These are phyloP conservation scores for Knipowitschia caucasica DNA, from an alignment of 2,797 vertebrate genomes.

Conservation along the genomic window DNA sequence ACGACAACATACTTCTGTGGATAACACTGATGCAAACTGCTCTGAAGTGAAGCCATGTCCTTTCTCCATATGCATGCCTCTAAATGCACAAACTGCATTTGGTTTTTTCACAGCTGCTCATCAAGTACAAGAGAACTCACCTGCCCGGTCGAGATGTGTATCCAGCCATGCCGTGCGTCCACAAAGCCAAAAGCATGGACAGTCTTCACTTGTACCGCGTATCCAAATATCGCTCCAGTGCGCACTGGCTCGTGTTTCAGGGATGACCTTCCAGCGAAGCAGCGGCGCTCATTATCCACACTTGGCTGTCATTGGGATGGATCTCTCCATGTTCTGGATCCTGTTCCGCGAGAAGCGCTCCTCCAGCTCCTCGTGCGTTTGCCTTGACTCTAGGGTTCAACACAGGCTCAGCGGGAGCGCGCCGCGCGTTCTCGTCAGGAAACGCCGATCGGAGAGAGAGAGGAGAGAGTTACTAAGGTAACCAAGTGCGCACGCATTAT, in stretches of 20 bases:
- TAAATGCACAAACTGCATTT: conserved; percentile 31
- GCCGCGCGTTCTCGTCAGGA: conserved; percentile 69
- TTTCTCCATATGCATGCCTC: conserved; percentile 13
- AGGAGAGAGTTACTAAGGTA: conserved; percentile 79
- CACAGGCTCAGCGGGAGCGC: conserved; percentile 68
- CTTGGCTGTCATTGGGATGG: conserved; percentile 40
- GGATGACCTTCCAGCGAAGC: conserved; percentile 58
- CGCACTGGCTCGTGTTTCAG: conserved; percentile 40
- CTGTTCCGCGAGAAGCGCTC: conserved; percentile 41
- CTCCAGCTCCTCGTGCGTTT: conserved; percentile 61
- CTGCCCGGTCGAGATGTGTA: conserved; percentile 69
- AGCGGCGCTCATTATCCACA: conserved; percentile 57
- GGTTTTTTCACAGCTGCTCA: conserved; percentile 15
- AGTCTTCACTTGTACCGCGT: conserved; percentile 51
- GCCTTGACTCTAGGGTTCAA: conserved; percentile 62
- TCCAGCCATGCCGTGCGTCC: conserved; percentile 67
- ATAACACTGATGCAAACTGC: neutral
- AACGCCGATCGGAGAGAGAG: conserved; percentile 72
- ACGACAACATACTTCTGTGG: conserved; percentile 1
- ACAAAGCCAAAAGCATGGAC: conserved; percentile 39
- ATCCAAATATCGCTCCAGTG: conserved; percentile 60
- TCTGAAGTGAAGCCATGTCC: conserved; percentile 25
- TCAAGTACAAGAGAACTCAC: conserved; percentile 73
- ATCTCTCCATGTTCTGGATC: conserved; percentile 29
- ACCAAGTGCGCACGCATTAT: conserved; percentile 73